Conservation (phyloP, 2,888 invertebrate species). For the Aleiodes alternator region DNA sequence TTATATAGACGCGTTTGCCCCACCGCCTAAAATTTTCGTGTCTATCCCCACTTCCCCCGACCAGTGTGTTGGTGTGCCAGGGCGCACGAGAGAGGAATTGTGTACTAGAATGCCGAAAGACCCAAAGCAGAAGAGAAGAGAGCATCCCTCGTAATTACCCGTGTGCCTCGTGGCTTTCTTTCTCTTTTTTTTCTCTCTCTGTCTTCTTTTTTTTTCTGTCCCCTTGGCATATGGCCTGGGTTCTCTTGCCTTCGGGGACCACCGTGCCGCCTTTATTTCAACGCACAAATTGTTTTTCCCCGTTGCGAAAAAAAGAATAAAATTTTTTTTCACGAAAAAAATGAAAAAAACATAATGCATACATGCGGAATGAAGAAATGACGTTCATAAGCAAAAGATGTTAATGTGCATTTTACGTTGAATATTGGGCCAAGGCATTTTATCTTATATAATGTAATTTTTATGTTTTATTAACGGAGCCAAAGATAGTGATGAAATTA, state of each 20-base stretch:
- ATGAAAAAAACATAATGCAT: slow-evolving; percentile 36
- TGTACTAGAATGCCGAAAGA: slow-evolving; percentile 26
- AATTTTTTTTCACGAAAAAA: slow-evolving; percentile 34
- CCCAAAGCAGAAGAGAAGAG: slow-evolving; percentile 43
- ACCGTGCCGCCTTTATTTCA: slow-evolving; percentile 62
- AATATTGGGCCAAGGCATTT: no score
- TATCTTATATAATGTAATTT: slow-evolving; percentile 1
- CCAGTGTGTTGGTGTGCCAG: slow-evolving; percentile 6
- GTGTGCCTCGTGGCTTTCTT: slow-evolving; percentile 56
- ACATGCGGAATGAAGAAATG: slow-evolving; percentile 9
- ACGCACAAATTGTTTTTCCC: slow-evolving; percentile 67
- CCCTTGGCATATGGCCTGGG: slow-evolving; percentile 68
- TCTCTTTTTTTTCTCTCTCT: slow-evolving; percentile 28
- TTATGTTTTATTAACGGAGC: not conserved
- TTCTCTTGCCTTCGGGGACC: slow-evolving; percentile 41
- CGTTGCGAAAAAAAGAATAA: slow-evolving; percentile 45
- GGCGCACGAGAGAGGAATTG: slow-evolving; percentile 26
- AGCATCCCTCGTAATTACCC: slow-evolving; percentile 74
- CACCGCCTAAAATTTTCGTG: slow-evolving; percentile 57
- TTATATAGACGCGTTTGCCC: slow-evolving; percentile 70
- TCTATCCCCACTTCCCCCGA: slow-evolving; percentile 52
- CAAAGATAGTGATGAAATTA: no score
- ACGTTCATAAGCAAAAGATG: slow-evolving; percentile 5
- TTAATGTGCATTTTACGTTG: no score
- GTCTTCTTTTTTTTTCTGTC: slow-evolving; percentile 30